Base-by-base conservation (phyloP, 2,797 vertebrate species). In the Phoebastria nigripes region DNA sequence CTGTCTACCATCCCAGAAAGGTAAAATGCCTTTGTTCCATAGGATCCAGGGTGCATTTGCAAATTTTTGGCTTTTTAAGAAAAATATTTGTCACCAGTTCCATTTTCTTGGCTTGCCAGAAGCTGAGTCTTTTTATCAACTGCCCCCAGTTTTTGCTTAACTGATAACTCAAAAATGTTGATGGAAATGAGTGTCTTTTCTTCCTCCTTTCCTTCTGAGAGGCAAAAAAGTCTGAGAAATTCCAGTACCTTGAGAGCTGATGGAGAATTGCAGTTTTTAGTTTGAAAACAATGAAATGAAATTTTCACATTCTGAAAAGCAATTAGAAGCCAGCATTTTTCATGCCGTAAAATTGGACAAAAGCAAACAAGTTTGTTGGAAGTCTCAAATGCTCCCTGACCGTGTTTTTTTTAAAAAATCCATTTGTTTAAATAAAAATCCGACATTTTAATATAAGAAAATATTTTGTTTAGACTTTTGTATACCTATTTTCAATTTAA, bases 381-480 rank as follows among this genome's bases (percentile, higher is more conserved):
- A 82, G 74, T 51, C 58, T 54, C 69, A 42, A 61, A 71, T 84
- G 71, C 26, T 94, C 92, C 70, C 82, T 56, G 37, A 51, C 24
- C 2, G 0, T 9, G 8, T 8, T 39, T 55, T 55, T 25, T 41
- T 8, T 1, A 24, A 31, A 41, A 28, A 15, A 49, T 24, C 46
- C 3, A 82, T 91, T 91, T 62, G 5, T 92, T 87, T 89, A 87
- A 70, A 70, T 51, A 65, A 80, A 87, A 87, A 29, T 12, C 55
- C 80, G 91, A 62, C 42, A 12, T 78, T 80, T 87, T 54, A 70
- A 49, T 63, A 47, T 19, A 28, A 55, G 77, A 82, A 87, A 84
- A 55, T 82, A 41, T 95, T 96, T 93, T 79, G 26, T 52, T 92
- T 96, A 87, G 83, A 55, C 39, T 82, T 87, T 29, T 55, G 24